Evolutionary conservation across 2,888 invertebrate genomes (phyloP), one percentile per base, ranked within the genome.

Genomic region (Trissonchulus latispiculum): DNA sequence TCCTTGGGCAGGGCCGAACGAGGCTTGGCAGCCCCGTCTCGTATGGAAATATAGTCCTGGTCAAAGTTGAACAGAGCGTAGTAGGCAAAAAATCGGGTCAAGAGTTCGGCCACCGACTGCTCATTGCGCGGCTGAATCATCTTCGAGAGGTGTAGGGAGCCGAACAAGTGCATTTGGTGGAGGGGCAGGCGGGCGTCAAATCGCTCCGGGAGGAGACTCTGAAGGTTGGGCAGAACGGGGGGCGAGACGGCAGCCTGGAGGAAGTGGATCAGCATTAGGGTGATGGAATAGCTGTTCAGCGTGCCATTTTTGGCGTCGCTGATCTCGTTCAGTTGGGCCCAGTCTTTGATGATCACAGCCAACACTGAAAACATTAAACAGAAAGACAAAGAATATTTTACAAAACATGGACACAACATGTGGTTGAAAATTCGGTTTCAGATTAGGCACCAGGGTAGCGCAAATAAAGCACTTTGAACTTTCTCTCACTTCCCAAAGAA

Each of bases 211-310:
- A 32, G 35, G 15, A 64, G 35, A 28, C 8, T 18, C 66, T 64
- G 66, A 15, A 64, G 35, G 66, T 64, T 64, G 66, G 66, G 32
- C 31, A 64, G 66, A 18, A 64, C 8, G 31, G 66, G 66, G 8
- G 66, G 66, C 8, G 8, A 28, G 8, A n/a, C 66, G 48, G 48
- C 48, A 8, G 48, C 23, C 66, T 82, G 82, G 37, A 82, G 76
- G 68, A 75, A 82, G 70, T 82, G 82, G 1, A 82, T 37, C 2
- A 80, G 77, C 67, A 82, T 78, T 18, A 82, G 75, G 33, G 80
- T 79, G n/a, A 82, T 71, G 0, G 80, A 79, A 72, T 82, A 82
- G 71, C 80, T 79, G 74, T 80, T 81, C 37, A 81, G 78, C 2
- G 78, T 80, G n/a, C 81, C 81, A n/a, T 61, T 71, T 74, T 75